A percentile compares a stretch with the other conserved stretches of the same genome.
These are phyloP conservation scores for Ceuthmochares aereus DNA, from an alignment of 2,113 vertebrate species.

Conservation along the genomic window DNA sequence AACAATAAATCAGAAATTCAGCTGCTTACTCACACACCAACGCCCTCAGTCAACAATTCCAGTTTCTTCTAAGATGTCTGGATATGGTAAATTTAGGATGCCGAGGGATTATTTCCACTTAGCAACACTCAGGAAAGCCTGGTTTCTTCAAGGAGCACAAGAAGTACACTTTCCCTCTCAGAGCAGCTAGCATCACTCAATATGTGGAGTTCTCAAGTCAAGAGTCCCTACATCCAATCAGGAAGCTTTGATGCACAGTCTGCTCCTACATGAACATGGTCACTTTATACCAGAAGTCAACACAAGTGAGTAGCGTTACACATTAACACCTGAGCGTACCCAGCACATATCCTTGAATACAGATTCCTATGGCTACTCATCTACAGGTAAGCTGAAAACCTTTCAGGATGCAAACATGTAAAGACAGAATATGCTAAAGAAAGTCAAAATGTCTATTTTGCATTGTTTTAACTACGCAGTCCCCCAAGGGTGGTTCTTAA, in stretches of 20 bases:
- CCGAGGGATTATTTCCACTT: conserved; percentile 36
- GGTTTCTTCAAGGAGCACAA: not conserved
- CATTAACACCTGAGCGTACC: not conserved
- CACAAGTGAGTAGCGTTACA: not conserved
- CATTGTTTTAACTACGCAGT: not conserved
- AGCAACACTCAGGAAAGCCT: not conserved
- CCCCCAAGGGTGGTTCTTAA: not conserved
- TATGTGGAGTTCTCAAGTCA: not conserved
- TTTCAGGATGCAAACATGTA: not conserved
- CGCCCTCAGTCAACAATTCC: not conserved
- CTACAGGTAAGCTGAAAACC: not conserved
- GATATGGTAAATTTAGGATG: not conserved
- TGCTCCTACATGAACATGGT: not conserved
- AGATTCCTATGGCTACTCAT: not conserved
- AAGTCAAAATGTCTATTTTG: not conserved
- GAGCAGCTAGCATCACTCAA: not conserved
- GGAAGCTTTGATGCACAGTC: not conserved
- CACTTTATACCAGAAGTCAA: not conserved
- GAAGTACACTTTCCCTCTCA: not conserved
- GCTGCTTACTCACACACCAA: conserved; percentile 40
- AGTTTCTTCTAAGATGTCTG: conserved; percentile 12
- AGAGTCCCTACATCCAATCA: not conserved
- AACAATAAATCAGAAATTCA: conserved; percentile 32
- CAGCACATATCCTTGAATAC: not conserved
- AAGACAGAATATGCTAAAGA: not conserved